Evolutionary conservation across 2,113 vertebrate genomes (phyloP).

Genomic region (Passer montanus): DNA sequence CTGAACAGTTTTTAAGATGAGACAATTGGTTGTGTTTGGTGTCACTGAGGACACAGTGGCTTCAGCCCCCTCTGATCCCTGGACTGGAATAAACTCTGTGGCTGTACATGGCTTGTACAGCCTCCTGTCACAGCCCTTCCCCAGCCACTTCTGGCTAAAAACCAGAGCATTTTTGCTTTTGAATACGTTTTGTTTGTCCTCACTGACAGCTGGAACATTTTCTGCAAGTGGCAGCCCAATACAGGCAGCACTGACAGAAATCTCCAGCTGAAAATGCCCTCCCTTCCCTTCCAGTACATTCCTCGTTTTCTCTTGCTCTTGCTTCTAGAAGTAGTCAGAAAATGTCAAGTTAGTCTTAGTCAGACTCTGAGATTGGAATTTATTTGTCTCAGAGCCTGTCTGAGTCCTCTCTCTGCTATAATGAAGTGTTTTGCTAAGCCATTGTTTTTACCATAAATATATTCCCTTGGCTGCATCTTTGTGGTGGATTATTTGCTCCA

Average conservation of each 20-base stretch:
- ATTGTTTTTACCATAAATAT: background rate
- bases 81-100: background rate
- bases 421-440: background rate
- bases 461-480: background rate
- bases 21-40: background rate
- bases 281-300: background rate
- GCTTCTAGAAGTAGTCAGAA: background rate
- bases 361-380: background rate
- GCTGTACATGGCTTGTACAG: background rate
- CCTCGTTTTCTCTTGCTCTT: background rate
- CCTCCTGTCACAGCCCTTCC: background rate
- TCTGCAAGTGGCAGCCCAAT: background rate
- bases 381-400: background rate
- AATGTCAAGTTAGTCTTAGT: background rate
- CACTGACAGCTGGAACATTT: background rate
- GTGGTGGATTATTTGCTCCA: background rate
- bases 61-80: background rate
- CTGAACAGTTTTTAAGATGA: background rate
- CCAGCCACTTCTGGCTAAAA: background rate
- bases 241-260: background rate
- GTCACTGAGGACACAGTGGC: background rate
- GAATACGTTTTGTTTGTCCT: background rate
- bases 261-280: background rate
- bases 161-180: background rate
- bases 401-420: background rate